A percentile compares a stretch with the other conserved stretches of the same genome.
Conservation (phyloP, 2,113 vertebrate genomes). For the Oryzias javanicus region DNA sequence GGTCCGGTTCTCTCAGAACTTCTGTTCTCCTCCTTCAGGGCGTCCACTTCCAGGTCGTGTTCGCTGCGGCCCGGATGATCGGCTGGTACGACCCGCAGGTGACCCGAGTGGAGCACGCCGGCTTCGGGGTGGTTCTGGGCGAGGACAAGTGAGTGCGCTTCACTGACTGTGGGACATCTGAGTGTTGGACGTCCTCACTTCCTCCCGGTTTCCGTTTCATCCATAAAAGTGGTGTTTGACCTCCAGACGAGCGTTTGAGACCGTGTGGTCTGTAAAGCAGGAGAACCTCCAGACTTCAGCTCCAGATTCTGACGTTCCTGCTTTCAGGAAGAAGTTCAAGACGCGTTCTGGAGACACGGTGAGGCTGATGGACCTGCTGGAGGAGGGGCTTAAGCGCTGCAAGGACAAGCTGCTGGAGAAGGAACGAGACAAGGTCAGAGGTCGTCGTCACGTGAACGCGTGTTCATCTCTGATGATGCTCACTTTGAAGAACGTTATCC, state of each 20-base stretch:
- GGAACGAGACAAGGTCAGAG: conserved; percentile 90
- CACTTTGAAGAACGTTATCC: too few relatives aligned
- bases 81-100: conserved; percentile 94
- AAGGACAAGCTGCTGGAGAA: conserved; percentile 98
- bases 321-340: conserved; percentile 95
- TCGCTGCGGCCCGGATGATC: conserved; percentile 87
- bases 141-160: conserved; percentile 90
- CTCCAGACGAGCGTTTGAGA: too few relatives aligned
- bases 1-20: too few relatives aligned
- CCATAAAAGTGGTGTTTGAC: too few relatives aligned
- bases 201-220: too few relatives aligned
- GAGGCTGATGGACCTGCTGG: conserved; percentile 89
- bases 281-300: too few relatives aligned
- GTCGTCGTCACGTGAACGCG: too few relatives aligned
- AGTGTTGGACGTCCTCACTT: too few relatives aligned
- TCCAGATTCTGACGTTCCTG: conserved; percentile 1
- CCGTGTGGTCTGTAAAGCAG: too few relatives aligned
- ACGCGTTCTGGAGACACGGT: conserved; percentile 95
- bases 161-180: too few relatives aligned
- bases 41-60: conserved; percentile 87
- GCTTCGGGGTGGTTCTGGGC: conserved; percentile 94
- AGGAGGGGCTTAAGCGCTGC: conserved; percentile 91
- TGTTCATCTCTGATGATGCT: too few relatives aligned
- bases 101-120: conserved; percentile 87
- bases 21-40: conserved; percentile 65